Evolutionary conservation across 2,888 invertebrate genomes (phyloP).

Genomic region (Lepidocyrtoides sp.): DNA sequence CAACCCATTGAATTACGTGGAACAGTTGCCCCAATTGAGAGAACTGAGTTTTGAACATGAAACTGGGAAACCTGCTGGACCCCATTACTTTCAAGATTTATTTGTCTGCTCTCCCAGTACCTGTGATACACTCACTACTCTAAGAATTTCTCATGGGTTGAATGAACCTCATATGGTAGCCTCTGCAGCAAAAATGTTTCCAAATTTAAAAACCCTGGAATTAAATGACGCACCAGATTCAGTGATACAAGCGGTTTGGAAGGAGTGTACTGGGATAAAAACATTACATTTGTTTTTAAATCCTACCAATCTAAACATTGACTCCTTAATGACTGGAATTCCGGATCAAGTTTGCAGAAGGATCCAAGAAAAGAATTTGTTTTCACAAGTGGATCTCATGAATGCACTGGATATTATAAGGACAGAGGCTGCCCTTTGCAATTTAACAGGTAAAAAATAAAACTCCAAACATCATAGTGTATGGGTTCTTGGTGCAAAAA

Average conservation of each 20-base stretch:
- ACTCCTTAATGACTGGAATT: conserved; percentile 80
- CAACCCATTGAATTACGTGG: conserved; percentile 71
- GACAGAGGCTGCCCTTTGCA: conserved; percentile 76
- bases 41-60: conserved; percentile 77
- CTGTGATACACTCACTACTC: conserved; percentile 59
- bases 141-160: conserved; percentile 79
- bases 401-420: conserved; percentile 80
- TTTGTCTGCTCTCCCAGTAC: conserved; percentile 68
- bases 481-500: background rate
- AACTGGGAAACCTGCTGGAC: conserved; percentile 74
- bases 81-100: conserved; percentile 77
- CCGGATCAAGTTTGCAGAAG: conserved; percentile 80
- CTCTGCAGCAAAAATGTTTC: conserved; percentile 78
- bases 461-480: no score
- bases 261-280: conserved; percentile 50
- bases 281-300: conserved; percentile 60
- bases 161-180: conserved; percentile 66
- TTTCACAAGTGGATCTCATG: conserved; percentile 75
- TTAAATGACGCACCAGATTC: conserved; percentile 62
- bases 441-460: conserved; percentile 62
- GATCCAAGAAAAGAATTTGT: conserved; percentile 81
- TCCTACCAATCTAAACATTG: conserved; percentile 75
- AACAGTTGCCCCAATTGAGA: conserved; percentile 66
- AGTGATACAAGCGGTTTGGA: conserved; percentile 75
- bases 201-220: conserved; percentile 62